A percentile compares a stretch with the other conserved stretches of the same genome.
phyloP scores from a whole-genome alignment of 1,140 invertebrate genomes.

The Drosophila arizonae region DNA sequence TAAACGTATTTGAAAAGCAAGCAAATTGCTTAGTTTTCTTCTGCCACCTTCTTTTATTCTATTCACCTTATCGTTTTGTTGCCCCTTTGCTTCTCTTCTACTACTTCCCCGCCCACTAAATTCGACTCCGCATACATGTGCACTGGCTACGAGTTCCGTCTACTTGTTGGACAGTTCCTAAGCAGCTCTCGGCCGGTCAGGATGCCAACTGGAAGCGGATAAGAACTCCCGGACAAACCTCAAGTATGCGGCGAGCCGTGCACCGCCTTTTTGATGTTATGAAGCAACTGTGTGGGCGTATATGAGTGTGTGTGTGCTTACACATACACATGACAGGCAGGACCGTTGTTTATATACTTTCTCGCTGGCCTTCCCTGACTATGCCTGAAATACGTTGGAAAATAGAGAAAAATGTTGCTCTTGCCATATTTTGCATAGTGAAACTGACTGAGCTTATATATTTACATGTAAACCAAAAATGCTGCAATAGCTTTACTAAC shows the following conservation, averaged over 20 bases:
- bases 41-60: neutral
- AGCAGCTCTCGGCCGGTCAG: slow-evolving; percentile 10
- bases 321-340: slow-evolving; percentile 35
- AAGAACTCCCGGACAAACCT: slow-evolving; percentile 26
- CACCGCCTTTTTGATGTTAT: slow-evolving; percentile 43
- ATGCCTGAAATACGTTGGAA: slow-evolving; percentile 21
- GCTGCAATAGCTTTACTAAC: slow-evolving; percentile 18
- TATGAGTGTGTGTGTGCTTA: slow-evolving; percentile 7
- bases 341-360: slow-evolving; percentile 24
- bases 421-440: slow-evolving; percentile 71
- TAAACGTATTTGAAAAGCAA: slow-evolving; percentile 17
- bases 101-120: slow-evolving; percentile 6
- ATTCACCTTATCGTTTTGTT: slow-evolving; percentile 35
- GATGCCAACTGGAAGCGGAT: slow-evolving; percentile 12
- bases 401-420: slow-evolving; percentile 53
- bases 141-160: slow-evolving; percentile 31
- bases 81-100: neutral
- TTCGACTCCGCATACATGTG: slow-evolving; percentile 34
- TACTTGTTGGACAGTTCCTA: slow-evolving; percentile 49
- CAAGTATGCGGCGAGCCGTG: slow-evolving; percentile 34
- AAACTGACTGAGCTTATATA: slow-evolving; percentile 66
- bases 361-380: slow-evolving; percentile 1
- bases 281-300: neutral
- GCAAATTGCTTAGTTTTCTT: slow-evolving; percentile 30
- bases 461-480: slow-evolving; percentile 37